Base-by-base conservation (phyloP, 92 coral and sea anemone genomes). In the Palythoa caribaeorum region DNA sequence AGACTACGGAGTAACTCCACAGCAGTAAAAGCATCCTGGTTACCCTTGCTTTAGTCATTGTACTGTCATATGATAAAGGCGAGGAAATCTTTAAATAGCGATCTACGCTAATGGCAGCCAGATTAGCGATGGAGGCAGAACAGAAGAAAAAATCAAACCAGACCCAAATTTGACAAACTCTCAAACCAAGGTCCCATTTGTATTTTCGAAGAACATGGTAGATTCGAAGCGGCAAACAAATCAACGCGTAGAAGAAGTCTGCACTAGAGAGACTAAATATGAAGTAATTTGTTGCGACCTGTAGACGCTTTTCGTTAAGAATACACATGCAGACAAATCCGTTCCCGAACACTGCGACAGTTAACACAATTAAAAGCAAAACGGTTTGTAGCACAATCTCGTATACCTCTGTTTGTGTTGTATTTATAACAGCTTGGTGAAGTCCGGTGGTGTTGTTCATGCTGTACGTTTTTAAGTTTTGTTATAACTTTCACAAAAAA, bases 101-200 rank as follows among this genome's bases (percentile, higher is more conserved):
- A 62, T 95, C 98, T 12, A 95, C 98, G 81, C 98, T 95, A 7
- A 95, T 95, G 38, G 98, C 98, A n/a, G 98, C 98, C 51, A 95
- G 65, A 87, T 94, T 95, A 1, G 98, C 98, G 52, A 95, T 88
- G 75, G 98, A 95, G 5, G 96, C 96, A 6, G 96, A 94, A 15
- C 98, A 95, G 86, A 95, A 94, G 12, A 95, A 90, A 8, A 95
- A 80, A 48, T 95, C 98, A 8, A 94, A 72, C 98, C 98, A 95
- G 74, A 95, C 93, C 98, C 98, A 95, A 68, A 89, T 93, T 69
- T 78, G 87, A 13, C 98, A 95, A 15, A 90, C 81, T 37, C 35
- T 87, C 40, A 91, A 65, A 1, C 96, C 94, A 9, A 95, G 85
- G 0, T 87, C 79, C 98, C 98, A 95, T 2, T 55, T 85, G 70